These are phyloP conservation scores for Drymonia ruficornis DNA, from an alignment of 2,888 invertebrate genomes.

Conservation along the genomic window DNA sequence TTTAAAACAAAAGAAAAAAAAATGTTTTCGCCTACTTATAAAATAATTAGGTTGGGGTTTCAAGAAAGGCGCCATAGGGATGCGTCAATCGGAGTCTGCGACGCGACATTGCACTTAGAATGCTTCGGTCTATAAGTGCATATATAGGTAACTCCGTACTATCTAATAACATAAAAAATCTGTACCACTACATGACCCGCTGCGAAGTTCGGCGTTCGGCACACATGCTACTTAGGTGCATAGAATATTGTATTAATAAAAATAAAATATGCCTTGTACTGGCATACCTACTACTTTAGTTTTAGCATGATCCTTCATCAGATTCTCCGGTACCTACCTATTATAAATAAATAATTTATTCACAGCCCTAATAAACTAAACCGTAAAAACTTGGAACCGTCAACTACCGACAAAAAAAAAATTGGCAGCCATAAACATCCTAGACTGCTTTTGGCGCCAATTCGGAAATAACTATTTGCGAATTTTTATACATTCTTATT, in stretches of 20 bases:
- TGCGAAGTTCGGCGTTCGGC: too few relatives aligned
- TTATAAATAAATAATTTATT: not conserved
- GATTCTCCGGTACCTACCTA: not conserved
- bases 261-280: too few relatives aligned
- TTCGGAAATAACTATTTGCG: slow-evolving; percentile 1
- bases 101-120: slow-evolving; percentile 19
- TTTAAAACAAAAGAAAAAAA: too few relatives aligned
- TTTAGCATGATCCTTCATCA: not conserved
- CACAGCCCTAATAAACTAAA: slow-evolving; percentile 9
- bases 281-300: not conserved
- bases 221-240: too few relatives aligned
- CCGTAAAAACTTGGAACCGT: slow-evolving; percentile 1
- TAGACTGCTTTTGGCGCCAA: slow-evolving; percentile 17
- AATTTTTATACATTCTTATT: not conserved
- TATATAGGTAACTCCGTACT: not conserved
- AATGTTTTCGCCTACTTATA: too few relatives aligned
- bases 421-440: slow-evolving; percentile 3
- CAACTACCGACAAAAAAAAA: not conserved
- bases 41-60: not conserved
- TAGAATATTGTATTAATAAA: too few relatives aligned
- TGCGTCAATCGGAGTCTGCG: slow-evolving; percentile 7
- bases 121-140: slow-evolving; percentile 18
- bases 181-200: too few relatives aligned
- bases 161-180: too few relatives aligned
- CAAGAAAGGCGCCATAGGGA: slow-evolving; percentile 13